Evolutionary conservation across 2,113 vertebrate genomes (phyloP), one percentile per base, ranked within the genome.

Genomic region (Paramisgurnus dabryanus): DNA sequence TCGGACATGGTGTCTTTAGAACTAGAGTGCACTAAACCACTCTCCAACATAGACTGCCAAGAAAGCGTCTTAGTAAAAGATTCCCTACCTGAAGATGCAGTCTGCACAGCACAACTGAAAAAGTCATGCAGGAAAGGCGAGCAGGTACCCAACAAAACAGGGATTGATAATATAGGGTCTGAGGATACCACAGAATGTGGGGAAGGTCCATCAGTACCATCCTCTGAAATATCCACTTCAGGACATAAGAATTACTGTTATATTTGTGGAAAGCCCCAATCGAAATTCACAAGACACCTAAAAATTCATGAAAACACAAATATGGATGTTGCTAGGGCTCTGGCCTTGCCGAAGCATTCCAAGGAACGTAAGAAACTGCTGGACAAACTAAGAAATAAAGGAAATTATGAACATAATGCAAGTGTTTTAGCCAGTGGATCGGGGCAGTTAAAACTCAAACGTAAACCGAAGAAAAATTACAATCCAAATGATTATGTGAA

Each of bases 191-290:
- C 27, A 18, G 76, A 40, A 15, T 47, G 6, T 67, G 34, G 15
- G 43, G 78, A 63, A 66, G 40, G 55, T 57, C 40, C 58, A 15
- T 60, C 27, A 17, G 7, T 53, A n/a, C 57, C 69, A 0, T 40
- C 40, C 6, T 22, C 22, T 22, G 22, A 22, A 22, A 78, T 73
- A 61, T 69, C 79, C 10, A 55, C 17, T 78, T 55, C 63, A 50
- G 41, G 15, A 64, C 72, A 78, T 11, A 84, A 84, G 69, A 81
- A 66, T 47, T 81, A 78, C 69, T 78, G 79, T 57, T 84, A 81
- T 61, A 78, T 74, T 43, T 84, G 83, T 84, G 79, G 74, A 9
- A 84, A 84, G 61, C 40, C 67, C 40, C 83, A 81, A 43, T 64
- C 75, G 18, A 78, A 78, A 63, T 75, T 50, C 3, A 41, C 80